Percentiles rank a stretch among this genome's conserved stretches.
Evolutionary conservation across 2,113 vertebrate species (phyloP).

Genomic region (Albula glossodonta): DNA sequence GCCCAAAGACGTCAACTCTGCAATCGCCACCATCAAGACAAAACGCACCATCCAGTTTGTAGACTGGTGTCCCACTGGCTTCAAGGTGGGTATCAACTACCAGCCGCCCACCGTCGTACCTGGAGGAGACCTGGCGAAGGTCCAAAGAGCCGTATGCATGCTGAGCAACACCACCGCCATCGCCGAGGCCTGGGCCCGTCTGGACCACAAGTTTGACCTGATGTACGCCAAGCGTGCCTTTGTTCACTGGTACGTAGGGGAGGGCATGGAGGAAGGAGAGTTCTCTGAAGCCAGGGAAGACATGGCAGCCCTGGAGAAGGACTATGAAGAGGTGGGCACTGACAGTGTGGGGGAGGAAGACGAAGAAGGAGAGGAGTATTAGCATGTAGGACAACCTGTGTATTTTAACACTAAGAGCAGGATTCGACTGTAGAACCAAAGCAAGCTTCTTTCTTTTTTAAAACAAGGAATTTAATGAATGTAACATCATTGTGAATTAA

Average conservation of each 20-base stretch:
- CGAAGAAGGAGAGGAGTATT: slow-evolving; percentile 79
- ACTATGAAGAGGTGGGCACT: slow-evolving; percentile 85
- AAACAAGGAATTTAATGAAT: too few species aligned
- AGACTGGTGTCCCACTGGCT: slow-evolving; percentile 83
- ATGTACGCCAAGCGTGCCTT: slow-evolving; percentile 76
- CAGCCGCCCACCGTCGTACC: slow-evolving; percentile 72
- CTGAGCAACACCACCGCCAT: slow-evolving; percentile 70
- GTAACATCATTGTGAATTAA: too few species aligned
- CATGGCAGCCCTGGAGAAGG: slow-evolving; percentile 86
- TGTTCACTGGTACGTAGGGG: slow-evolving; percentile 4
- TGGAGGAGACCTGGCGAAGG: slow-evolving; percentile 69
- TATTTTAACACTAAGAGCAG: too few species aligned
- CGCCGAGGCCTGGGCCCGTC: slow-evolving; percentile 10
- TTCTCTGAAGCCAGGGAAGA: slow-evolving; percentile 86
- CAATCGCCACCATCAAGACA: slow-evolving; percentile 13
- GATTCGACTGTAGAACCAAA: too few species aligned
- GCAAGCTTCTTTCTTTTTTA: too few species aligned
- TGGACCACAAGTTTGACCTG: slow-evolving; percentile 78
- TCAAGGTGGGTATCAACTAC: slow-evolving; percentile 79
- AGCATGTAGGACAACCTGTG: slow-evolving; percentile 41
- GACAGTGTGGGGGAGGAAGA: slow-evolving; percentile 76
- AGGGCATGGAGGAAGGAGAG: slow-evolving; percentile 59
- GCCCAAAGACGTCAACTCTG: slow-evolving; percentile 8
- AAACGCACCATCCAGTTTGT: slow-evolving; percentile 79
- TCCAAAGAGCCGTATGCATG: slow-evolving; percentile 68